These are phyloP conservation scores for Zaprionus tsacasi DNA, from an alignment of 1,140 invertebrate genomes.

Conservation along the genomic window DNA sequence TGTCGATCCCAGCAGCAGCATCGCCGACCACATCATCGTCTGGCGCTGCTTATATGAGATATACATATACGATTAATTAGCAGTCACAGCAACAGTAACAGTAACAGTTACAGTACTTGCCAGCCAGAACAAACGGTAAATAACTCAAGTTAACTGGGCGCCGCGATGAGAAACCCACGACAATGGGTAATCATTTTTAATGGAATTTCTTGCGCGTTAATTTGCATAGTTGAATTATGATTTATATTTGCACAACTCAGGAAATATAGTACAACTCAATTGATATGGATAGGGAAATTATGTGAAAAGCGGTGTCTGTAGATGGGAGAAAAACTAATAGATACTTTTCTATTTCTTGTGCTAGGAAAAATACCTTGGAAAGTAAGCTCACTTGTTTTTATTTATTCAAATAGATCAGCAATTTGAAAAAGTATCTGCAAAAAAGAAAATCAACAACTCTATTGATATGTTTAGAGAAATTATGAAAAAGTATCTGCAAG, in stretches of 20 bases:
- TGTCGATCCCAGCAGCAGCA: constrained; percentile 50
- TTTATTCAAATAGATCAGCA: no score
- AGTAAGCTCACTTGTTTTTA: no score
- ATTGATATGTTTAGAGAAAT: no score
- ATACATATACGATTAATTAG: constrained; percentile 45
- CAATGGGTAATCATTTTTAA: constrained; percentile 13
- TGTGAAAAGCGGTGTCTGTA: neutral
- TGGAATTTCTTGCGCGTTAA: constrained; percentile 23
- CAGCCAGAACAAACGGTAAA: constrained; percentile 13
- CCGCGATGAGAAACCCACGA: neutral
- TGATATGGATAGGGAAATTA: neutral
- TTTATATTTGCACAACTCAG: constrained; percentile 17
- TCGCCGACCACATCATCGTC: constrained; percentile 25
- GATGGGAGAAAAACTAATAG: neutral
- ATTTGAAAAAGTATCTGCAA: no score
- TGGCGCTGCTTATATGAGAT: constrained; percentile 31
- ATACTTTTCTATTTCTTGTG: neutral
- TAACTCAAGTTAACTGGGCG: constrained; percentile 29
- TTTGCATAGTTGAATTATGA: constrained; percentile 46
- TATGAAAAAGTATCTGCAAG: no score
- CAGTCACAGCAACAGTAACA: neutral
- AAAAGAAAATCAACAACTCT: no score
- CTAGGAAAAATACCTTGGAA: no score
- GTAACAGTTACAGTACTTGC: constrained; percentile 6
- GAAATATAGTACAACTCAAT: neutral